Percentiles rank a stretch among this genome's conserved stretches.
Conservation (phyloP, 2,113 vertebrate genomes). For the Saguinus midas region DNA sequence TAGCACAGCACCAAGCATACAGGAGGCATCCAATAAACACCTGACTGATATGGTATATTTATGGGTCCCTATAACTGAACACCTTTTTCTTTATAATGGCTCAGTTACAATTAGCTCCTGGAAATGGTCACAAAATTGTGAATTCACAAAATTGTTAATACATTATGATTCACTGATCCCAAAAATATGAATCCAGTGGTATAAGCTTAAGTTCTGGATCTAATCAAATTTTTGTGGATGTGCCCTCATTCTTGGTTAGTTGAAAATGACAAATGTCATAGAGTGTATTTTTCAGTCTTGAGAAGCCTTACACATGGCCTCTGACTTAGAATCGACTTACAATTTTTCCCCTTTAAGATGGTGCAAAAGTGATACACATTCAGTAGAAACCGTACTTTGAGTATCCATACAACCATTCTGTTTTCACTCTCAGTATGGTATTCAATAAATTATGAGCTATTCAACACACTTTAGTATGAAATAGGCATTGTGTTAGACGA, state of each 20-base stretch:
- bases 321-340: too few relatives aligned
- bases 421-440: too few relatives aligned
- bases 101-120: not conserved
- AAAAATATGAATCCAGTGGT: slow-evolving; percentile 29
- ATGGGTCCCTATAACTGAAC: not conserved
- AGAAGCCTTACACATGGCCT: not conserved
- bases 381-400: too few relatives aligned
- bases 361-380: too few relatives aligned
- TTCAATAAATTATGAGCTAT: too few relatives aligned
- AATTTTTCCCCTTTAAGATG: too few relatives aligned
- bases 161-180: not conserved
- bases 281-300: not conserved
- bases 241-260: not conserved
- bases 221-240: not conserved
- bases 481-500: too few relatives aligned
- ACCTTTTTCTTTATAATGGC: slow-evolving; percentile 20
- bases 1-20: not conserved
- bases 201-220: slow-evolving; percentile 23
- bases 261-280: slow-evolving; percentile 3
- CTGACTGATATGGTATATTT: not conserved
- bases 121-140: not conserved
- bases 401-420: too few relatives aligned
- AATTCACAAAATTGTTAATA: not conserved
- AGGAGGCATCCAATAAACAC: not conserved
- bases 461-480: too few relatives aligned